These are phyloP conservation scores for Otolemur garnettii DNA, from an alignment of 2,113 vertebrate species.

Conservation along the genomic window DNA sequence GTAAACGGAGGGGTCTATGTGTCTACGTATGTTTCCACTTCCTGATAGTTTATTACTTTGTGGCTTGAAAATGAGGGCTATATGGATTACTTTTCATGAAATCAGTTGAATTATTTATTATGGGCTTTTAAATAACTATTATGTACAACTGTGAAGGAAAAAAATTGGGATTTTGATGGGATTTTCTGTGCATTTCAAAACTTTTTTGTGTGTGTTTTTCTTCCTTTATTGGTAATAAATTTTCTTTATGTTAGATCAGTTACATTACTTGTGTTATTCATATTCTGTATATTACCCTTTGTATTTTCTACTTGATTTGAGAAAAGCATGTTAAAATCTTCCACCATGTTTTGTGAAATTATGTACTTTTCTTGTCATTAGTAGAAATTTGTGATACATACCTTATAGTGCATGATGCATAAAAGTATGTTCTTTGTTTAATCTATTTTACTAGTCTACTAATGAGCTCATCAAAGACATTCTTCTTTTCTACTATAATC, in stretches of 20 bases:
- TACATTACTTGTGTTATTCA: neutral
- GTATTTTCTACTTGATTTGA: neutral
- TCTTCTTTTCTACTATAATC: neutral
- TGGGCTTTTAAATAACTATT: neutral
- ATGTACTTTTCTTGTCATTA: neutral
- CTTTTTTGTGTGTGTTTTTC: neutral
- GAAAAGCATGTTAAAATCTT: neutral
- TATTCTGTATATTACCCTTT: neutral
- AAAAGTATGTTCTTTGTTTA: neutral
- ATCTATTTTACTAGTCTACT: neutral
- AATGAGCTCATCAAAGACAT: neutral
- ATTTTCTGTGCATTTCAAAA: neutral
- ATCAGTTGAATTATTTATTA: neutral
- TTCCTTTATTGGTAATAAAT: neutral
- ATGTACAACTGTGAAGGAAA: neutral
- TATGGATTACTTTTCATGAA: neutral
- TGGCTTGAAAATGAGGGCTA: neutral
- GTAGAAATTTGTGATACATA: neutral
- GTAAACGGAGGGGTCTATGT: neutral
- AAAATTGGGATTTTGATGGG: neutral
- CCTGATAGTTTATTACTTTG: neutral
- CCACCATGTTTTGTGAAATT: neutral
- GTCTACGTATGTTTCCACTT: neutral
- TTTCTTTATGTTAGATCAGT: neutral
- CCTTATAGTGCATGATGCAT: neutral